phyloP scores from a whole-genome alignment of 2,888 invertebrate species.

The Hemaris fuciformis region DNA sequence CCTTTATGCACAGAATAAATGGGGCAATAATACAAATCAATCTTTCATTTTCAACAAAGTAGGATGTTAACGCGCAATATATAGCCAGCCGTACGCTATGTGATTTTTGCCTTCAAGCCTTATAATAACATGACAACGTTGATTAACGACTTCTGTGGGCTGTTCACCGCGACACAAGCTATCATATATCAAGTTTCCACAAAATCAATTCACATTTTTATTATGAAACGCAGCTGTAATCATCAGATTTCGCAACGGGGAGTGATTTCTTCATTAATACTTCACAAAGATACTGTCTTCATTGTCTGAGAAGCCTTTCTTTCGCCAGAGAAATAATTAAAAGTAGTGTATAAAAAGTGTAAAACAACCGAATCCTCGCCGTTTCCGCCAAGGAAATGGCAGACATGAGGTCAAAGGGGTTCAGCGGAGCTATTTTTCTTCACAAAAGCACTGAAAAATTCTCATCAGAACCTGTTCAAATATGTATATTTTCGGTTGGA shows the following conservation, averaged over 20 bases:
- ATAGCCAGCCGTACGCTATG: neutral
- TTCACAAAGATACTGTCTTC: conserved; percentile 3
- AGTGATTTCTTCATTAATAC: conserved; percentile 11
- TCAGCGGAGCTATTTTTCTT: conserved; percentile 8
- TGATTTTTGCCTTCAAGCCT: conserved; percentile 22
- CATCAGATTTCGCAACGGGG: neutral
- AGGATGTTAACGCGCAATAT: neutral
- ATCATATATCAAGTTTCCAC: conserved; percentile 37
- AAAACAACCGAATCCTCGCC: conserved; percentile 12
- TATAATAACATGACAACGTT: conserved; percentile 39
- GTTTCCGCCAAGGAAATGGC: neutral
- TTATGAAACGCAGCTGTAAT: conserved; percentile 2
- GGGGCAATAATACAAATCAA: neutral
- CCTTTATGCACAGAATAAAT: neutral
- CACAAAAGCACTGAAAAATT: conserved; percentile 16
- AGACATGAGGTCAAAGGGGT: neutral
- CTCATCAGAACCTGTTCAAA: conserved; percentile 30
- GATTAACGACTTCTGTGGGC: conserved; percentile 46
- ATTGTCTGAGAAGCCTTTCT: conserved; percentile 1
- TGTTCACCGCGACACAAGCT: conserved; percentile 39
- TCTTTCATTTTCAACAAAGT: neutral
- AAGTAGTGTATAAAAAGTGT: conserved; percentile 10
- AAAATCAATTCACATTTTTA: neutral
- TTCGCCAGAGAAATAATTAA: conserved; percentile 16
- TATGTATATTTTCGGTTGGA: conserved; percentile 31